Evolutionary conservation across 2,888 invertebrate genomes (phyloP).

Genomic region (Chrysina gloriosa): DNA sequence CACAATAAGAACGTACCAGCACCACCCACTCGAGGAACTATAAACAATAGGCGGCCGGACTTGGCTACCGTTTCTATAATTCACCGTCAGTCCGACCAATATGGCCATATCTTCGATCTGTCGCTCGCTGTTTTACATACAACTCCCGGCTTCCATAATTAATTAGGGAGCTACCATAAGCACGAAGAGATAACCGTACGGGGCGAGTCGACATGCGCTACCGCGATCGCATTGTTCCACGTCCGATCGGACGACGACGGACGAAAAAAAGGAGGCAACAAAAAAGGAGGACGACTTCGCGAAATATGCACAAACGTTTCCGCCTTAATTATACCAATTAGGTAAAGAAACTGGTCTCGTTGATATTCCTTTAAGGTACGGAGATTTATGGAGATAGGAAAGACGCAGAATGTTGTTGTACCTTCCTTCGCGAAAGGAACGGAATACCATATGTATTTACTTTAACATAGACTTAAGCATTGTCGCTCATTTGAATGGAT

Average conservation of each 20-base stretch:
- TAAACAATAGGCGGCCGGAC: slow-evolving; percentile 56
- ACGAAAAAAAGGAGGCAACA: background rate
- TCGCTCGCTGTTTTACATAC: slow-evolving; percentile 59
- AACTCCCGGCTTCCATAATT: slow-evolving; percentile 58
- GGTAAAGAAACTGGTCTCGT: slow-evolving; percentile 25
- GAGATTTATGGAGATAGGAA: background rate
- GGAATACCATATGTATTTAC: too few species aligned
- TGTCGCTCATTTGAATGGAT: too few species aligned
- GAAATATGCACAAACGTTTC: slow-evolving; percentile 33
- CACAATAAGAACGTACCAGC: slow-evolving; percentile 1
- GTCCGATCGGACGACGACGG: background rate
- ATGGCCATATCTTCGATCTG: slow-evolving; percentile 61
- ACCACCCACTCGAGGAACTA: slow-evolving; percentile 53
- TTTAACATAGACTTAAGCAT: too few species aligned
- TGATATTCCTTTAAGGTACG: slow-evolving; percentile 22
- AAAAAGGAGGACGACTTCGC: background rate
- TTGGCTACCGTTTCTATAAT: slow-evolving; percentile 58
- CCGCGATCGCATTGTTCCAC: slow-evolving; percentile 15
- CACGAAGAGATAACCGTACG: slow-evolving; percentile 42
- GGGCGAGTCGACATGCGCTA: background rate
- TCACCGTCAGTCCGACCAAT: slow-evolving; percentile 57
- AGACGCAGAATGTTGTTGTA: background rate
- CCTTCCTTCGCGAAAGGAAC: background rate
- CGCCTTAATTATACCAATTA: slow-evolving; percentile 35
- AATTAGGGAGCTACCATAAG: slow-evolving; percentile 51